Evolutionary conservation across 2,888 invertebrate species (phyloP).

Genomic region (Meganola albula): DNA sequence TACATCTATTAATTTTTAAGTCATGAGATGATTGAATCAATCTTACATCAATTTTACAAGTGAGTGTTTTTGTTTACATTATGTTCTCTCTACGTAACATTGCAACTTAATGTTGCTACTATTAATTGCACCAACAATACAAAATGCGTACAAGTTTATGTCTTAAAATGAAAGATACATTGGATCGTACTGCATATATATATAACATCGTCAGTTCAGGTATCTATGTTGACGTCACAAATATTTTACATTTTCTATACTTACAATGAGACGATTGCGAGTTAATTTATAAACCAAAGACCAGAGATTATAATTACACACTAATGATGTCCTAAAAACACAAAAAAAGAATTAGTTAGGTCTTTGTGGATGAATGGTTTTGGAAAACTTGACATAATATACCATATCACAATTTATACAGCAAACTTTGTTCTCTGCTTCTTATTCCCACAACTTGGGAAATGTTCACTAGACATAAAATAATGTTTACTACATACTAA

Average conservation of each 20-base stretch:
- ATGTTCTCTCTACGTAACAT: constrained; percentile 50
- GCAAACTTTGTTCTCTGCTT: constrained; percentile 46
- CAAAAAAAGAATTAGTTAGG: no score
- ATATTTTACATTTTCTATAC: no score
- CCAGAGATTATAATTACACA: no score
- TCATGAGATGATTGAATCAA: constrained; percentile 75
- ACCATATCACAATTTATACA: constrained; percentile 22
- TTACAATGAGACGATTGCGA: no score
- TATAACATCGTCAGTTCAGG: no score
- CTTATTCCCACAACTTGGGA: constrained; percentile 28
- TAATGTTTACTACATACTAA: constrained; percentile 51
- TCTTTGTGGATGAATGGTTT: no score
- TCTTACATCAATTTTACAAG: constrained; percentile 62
- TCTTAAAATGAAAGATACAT: constrained; percentile 26
- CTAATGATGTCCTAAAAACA: no score
- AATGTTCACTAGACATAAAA: constrained; percentile 38
- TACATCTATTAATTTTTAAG: constrained; percentile 67
- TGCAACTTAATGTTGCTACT: constrained; percentile 45
- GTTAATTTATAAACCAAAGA: no score
- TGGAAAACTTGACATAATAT: constrained; percentile 14
- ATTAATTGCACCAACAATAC: constrained; percentile 65
- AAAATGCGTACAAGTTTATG: constrained; percentile 38
- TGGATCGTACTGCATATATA: constrained; percentile 13
- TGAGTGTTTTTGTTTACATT: constrained; percentile 55
- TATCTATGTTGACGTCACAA: no score